Conservation (phyloP, 2,888 invertebrate genomes). For the Proisotoma minuta region DNA sequence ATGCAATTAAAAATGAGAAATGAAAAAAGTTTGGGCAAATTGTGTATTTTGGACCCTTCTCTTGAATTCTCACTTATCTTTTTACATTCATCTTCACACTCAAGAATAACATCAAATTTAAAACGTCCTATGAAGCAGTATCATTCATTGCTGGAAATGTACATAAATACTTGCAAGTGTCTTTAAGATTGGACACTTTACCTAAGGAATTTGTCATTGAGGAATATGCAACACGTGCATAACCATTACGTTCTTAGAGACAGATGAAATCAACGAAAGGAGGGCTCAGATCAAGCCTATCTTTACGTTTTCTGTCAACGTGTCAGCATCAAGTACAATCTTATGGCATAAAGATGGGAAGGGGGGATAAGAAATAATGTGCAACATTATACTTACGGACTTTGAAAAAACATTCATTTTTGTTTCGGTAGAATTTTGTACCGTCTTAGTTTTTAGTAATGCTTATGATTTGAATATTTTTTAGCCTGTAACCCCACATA, state of each 20-base stretch:
- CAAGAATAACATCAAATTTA: too few species aligned
- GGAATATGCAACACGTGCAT: slow-evolving; percentile 16
- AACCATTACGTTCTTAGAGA: too few species aligned
- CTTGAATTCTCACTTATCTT: background rate
- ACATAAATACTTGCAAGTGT: background rate
- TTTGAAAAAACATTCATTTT: background rate
- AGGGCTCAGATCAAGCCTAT: slow-evolving; percentile 1
- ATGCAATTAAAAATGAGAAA: slow-evolving; percentile 34
- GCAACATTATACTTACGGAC: background rate
- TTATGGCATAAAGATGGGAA: background rate
- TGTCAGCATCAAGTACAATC: slow-evolving; percentile 4
- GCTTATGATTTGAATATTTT: too few species aligned
- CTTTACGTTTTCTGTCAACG: slow-evolving; percentile 8
- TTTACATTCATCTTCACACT: too few species aligned
- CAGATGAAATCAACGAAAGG: slow-evolving; percentile 11
- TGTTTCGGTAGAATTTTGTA: background rate
- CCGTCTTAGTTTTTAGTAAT: too few species aligned
- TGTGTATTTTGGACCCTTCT: background rate
- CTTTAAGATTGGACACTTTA: background rate
- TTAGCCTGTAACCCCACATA: too few species aligned
- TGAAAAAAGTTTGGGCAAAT: slow-evolving; percentile 23
- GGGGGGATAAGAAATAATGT: background rate
- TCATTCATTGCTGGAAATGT: too few species aligned
- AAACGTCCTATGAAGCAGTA: too few species aligned
- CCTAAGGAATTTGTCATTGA: background rate